Base-by-base conservation (phyloP, 2,888 invertebrate genomes). In the Protophormia terraenovae region DNA sequence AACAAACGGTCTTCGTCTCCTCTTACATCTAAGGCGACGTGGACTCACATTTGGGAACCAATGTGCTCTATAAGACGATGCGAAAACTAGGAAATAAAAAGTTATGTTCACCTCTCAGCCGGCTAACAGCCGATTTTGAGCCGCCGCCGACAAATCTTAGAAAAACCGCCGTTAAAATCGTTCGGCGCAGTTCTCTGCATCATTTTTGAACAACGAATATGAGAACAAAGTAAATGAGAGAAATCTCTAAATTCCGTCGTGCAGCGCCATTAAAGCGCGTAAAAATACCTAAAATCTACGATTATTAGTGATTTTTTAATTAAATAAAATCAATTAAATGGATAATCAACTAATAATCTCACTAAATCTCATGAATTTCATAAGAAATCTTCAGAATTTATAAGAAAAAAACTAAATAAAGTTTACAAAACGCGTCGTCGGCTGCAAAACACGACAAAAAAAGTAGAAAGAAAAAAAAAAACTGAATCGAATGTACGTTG, bases 371-470 rank as follows among this genome's bases (percentile, higher is more conserved):
- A 75, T 78, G 3, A 75, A 72, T 67, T 77, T 55, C 24, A 55
- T 16, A 4, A n/a, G n/a, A 64, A 64, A 60, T 41, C 7, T 10
- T 24, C 7, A 7, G 38, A 53, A 64, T 71, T 50, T 41, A 10
- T 12, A 55, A 22, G 38, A 64, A 72, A 77, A 66, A 80, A 66
- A 22, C 16, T 14, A 41, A 72, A 73, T 58, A 58, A 27, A 58
- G 50, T 64, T 32, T 41, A 55, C 14, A 53, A 60, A 81, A 73
- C 71, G 47, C 60, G 27, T 77, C 72, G 64, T 78, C 77, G 81
- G 82, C 85, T 75, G 71, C 58, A 79, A 73, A 82, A 82, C 78
- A 82, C 85, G 85, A 82, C 78, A 50, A 84, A 81, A 84, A 79
- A 58, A 14, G 47, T 32, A 14, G 16, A 55, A 38, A 69, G 35